These are phyloP conservation scores for Anas platyrhynchos DNA, from an alignment of 2,113 vertebrate species.

Conservation along the genomic window DNA sequence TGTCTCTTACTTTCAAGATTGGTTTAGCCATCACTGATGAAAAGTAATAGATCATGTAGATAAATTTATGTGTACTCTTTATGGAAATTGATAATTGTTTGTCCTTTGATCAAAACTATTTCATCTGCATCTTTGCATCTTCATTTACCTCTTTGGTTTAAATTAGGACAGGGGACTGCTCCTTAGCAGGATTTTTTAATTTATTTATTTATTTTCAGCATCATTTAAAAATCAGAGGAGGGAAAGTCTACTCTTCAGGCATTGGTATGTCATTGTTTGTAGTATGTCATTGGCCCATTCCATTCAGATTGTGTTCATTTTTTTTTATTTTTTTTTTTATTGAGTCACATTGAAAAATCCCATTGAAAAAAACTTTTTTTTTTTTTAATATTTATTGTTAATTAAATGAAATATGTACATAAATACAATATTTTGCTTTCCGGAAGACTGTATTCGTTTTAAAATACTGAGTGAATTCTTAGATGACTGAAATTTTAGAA, in stretches of 20 bases:
- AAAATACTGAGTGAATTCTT: neutral
- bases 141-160: neutral
- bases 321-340: neutral
- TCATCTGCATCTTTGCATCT: neutral
- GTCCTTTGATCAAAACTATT: neutral
- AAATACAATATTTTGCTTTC: neutral
- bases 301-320: neutral
- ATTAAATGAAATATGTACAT: neutral
- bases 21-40: neutral
- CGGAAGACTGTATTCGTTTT: neutral
- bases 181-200: neutral
- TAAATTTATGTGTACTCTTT: neutral
- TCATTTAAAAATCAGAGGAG: neutral
- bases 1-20: neutral
- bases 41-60: neutral
- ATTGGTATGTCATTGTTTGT: no score
- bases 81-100: neutral
- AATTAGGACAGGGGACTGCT: neutral
- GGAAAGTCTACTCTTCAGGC: neutral
- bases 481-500: neutral
- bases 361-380: neutral
- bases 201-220: rapidly evolving
- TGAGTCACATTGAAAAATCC: neutral
- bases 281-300: neutral
- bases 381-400: neutral